Evolutionary conservation across 2,113 vertebrate genomes (phyloP).

Genomic region (Asarcornis scutulata): DNA sequence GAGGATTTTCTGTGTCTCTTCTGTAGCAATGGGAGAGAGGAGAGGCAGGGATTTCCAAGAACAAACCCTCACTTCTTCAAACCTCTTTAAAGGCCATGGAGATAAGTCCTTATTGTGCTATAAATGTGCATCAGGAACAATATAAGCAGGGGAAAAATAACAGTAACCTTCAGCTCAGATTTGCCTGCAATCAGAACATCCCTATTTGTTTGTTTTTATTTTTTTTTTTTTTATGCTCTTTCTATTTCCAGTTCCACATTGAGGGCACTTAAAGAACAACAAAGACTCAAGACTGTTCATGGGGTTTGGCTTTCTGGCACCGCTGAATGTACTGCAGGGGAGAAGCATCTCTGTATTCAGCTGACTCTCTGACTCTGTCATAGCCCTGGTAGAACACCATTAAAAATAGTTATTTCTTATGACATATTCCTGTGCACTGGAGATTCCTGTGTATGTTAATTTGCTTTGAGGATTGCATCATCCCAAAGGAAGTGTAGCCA

Average conservation of each 20-base stretch:
- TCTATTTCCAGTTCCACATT: not conserved
- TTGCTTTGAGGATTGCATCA: constrained; percentile 65
- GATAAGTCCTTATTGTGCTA: not conserved
- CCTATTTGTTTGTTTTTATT: not conserved
- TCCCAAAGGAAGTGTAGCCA: constrained; percentile 19
- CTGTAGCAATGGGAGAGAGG: not conserved
- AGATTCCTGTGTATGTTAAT: constrained; percentile 54
- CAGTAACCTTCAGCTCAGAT: not conserved
- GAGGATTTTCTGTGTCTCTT: not conserved
- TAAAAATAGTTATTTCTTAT: constrained; percentile 60
- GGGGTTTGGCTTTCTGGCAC: not conserved
- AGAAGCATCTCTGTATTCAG: constrained; percentile 39
- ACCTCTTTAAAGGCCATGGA: not conserved
- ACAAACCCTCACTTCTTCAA: not conserved
- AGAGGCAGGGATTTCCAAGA: not conserved
- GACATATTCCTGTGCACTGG: constrained; percentile 4
- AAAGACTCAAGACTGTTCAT: not conserved
- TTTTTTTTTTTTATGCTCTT: not conserved
- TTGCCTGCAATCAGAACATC: not conserved
- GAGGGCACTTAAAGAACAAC: constrained; percentile 9
- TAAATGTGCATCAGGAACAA: not conserved
- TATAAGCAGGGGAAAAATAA: not conserved
- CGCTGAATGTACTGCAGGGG: not conserved
- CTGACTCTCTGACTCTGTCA: constrained; percentile 1
- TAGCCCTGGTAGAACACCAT: constrained; percentile 29